Base-by-base conservation (phyloP, 1,140 invertebrate genomes). In the Dreissena rostriformis region DNA sequence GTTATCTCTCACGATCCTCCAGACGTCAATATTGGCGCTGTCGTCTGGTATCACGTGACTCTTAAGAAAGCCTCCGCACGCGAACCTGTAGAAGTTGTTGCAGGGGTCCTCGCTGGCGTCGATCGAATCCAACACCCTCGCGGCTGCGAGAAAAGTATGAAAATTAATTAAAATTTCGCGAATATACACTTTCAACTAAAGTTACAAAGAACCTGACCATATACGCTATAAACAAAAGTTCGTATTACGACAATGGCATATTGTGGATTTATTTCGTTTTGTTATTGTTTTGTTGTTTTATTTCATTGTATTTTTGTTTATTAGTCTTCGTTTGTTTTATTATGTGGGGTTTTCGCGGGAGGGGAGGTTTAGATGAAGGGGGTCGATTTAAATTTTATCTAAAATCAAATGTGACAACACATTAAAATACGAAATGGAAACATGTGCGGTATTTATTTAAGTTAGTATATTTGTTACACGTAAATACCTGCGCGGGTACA, bases 11-110 rank as follows among this genome's bases (percentile, higher is more conserved):
- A 98, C 94, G 11, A 97, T 96, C 93, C 98, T 97, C 91, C 98
- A 98, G 0, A 97, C 98, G 88, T 96, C 97, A 65, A 97, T 97
- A 29, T 96, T 97, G 88, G 97, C 96, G 85, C 96, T 94, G 90
- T 98, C 97, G 91, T 98, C 97, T 0, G 97, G 97, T 88, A 98
- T 98, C 6, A 97, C 94, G 94, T 98, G 96, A 82, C 96, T 95
- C 88, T 96, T 96, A 91, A 97, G 97, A 97, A 97, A 98, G 0
- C 96, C 96, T 6, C 97, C 97, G 85, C 97, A 97, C 1, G 97
- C 97, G 91, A 96, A 98, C 92, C 97, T 96, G 93, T 97, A 98
- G 93, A 98, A 98, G 92, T 98, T 96, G 19, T 95, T 95, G 92
- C 97, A 98, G 0, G 97, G 97, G 90, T 97, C 95, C 0, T 95